phyloP scores from a whole-genome alignment of 1,140 invertebrate genomes.

The Papilio polyxenes region DNA sequence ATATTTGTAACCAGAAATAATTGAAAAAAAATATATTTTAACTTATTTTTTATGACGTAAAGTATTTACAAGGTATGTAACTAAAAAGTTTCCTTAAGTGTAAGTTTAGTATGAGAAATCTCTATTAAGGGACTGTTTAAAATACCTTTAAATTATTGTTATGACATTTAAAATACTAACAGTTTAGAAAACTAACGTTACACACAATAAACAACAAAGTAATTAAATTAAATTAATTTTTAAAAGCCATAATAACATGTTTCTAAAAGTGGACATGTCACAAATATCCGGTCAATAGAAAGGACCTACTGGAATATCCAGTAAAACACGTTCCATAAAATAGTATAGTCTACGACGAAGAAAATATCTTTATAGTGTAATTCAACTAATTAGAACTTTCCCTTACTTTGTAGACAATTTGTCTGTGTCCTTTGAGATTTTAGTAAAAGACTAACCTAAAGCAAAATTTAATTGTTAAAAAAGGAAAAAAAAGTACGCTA shows the following conservation, averaged over 20 bases:
- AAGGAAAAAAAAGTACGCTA: too few species aligned
- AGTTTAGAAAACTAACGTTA: background rate
- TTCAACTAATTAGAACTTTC: background rate
- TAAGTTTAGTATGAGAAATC: background rate
- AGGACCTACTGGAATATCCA: background rate
- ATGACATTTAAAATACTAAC: background rate
- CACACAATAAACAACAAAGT: background rate
- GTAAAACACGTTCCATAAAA: slow-evolving; percentile 1
- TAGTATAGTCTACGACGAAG: background rate
- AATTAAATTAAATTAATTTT: background rate
- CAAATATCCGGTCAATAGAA: background rate
- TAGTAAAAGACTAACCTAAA: background rate
- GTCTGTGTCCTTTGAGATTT: background rate
- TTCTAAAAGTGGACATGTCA: background rate
- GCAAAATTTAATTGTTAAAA: too few species aligned
- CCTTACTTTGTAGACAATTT: background rate
- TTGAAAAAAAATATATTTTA: too few species aligned
- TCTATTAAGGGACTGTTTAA: too few species aligned
- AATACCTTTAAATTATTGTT: too few species aligned
- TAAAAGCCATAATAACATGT: background rate
- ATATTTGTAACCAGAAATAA: background rate
- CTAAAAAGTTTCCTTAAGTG: too few species aligned
- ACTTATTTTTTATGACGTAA: too few species aligned
- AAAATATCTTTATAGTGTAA: background rate
- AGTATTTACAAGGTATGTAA: too few species aligned